phyloP scores from a whole-genome alignment of 2,888 invertebrate genomes.

The Eupithecia exiguata region DNA sequence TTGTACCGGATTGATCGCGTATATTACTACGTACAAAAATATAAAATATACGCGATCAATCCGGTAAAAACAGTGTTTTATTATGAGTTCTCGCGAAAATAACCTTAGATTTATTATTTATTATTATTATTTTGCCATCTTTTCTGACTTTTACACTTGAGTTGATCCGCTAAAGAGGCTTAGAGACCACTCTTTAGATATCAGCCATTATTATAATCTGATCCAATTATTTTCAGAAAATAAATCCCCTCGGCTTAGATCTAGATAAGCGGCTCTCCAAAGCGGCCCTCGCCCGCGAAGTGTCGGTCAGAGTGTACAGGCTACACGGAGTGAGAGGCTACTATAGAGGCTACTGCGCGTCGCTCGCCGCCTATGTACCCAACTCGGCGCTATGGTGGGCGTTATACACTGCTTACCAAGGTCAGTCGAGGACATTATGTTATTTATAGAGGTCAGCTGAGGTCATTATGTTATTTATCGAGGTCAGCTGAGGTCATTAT shows the following conservation, averaged over 20 bases:
- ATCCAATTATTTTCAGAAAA: constrained; percentile 60
- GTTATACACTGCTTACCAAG: constrained; percentile 96
- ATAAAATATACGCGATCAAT: too few species aligned
- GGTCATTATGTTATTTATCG: neutral
- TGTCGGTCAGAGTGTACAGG: constrained; percentile 90
- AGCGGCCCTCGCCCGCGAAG: constrained; percentile 88
- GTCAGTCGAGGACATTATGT: constrained; percentile 72
- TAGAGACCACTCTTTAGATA: neutral
- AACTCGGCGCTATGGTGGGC: constrained; percentile 99
- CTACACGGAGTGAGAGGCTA: constrained; percentile 94
- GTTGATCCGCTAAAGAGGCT: too few species aligned
- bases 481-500: neutral
- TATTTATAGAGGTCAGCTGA: neutral
- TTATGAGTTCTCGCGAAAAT: too few species aligned
- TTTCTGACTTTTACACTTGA: too few species aligned
- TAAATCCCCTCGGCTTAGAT: constrained; percentile 90
- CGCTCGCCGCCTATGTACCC: constrained; percentile 96
- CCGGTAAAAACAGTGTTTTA: too few species aligned
- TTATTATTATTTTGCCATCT: too few species aligned
- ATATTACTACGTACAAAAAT: too few species aligned
- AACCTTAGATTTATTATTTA: too few species aligned
- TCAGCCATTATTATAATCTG: constrained; percentile 36
- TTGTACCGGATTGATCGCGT: too few species aligned
- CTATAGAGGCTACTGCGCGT: constrained; percentile 96
- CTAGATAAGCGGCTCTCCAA: constrained; percentile 85